Evolutionary conservation across 1,140 invertebrate species (phyloP).

Genomic region (Hestina assimilis): DNA sequence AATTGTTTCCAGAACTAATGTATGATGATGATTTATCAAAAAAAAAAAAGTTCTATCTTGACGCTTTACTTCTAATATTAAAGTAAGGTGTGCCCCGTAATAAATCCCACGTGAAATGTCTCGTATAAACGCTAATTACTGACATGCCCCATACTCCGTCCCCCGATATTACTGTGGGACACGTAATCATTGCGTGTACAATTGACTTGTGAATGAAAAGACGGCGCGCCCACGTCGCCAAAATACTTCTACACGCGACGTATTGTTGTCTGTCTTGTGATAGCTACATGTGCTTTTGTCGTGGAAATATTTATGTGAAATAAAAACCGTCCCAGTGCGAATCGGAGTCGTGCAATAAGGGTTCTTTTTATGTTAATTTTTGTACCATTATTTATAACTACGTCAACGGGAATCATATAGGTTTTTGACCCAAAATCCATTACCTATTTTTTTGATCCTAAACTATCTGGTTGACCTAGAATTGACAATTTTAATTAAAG

Average conservation of each 20-base stretch:
- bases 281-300: background rate
- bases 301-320: background rate
- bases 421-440: no score
- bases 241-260: background rate
- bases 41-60: background rate
- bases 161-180: background rate
- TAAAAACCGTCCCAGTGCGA: no score
- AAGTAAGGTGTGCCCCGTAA: background rate
- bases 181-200: background rate
- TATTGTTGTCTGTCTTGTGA: background rate
- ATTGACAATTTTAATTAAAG: no score
- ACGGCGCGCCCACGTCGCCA: conserved; percentile 4
- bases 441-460: no score
- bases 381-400: no score
- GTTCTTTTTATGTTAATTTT: no score
- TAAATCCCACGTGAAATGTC: background rate
- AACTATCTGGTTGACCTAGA: no score
- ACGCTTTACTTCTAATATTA: background rate
- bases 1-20: no score
- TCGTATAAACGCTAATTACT: background rate
- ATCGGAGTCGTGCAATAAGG: no score
- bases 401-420: no score
- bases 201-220: conserved; percentile 21
- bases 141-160: background rate
- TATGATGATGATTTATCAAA: no score